These are phyloP conservation scores for Scomber scombrus DNA, from an alignment of 2,113 vertebrate species.

Conservation along the genomic window DNA sequence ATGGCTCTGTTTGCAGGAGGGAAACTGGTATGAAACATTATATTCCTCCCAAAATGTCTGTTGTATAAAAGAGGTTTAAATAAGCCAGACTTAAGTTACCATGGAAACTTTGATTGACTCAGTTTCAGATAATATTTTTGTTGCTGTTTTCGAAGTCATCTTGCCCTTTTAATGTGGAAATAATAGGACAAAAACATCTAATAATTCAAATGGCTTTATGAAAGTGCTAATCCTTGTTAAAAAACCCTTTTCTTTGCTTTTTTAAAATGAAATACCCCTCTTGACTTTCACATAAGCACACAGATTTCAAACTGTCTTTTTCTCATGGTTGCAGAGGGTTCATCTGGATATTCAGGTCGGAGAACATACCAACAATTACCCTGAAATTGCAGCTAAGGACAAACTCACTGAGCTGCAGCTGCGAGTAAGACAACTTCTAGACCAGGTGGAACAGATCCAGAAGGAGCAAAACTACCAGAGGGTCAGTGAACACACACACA, in stretches of 20 bases:
- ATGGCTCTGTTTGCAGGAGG: conserved; percentile 94
- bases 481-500: conserved; percentile 80
- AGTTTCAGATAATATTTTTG: no score
- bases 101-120: no score
- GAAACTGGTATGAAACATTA: conserved; percentile 87
- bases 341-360: conserved; percentile 96
- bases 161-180: no score
- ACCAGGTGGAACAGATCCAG: conserved; percentile 97
- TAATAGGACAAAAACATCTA: no score
- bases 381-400: conserved; percentile 96
- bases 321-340: conserved; percentile 84
- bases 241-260: no score
- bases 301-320: neutral
- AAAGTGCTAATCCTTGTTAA: no score
- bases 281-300: no score
- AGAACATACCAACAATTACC: conserved; percentile 96
- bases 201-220: no score
- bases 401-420: conserved; percentile 95
- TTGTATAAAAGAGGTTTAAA: no score
- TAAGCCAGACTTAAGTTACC: no score
- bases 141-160: no score
- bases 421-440: conserved; percentile 91
- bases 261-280: no score
- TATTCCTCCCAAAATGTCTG: neutral
- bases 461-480: conserved; percentile 98